Evolutionary conservation across 2,888 invertebrate genomes (phyloP), one percentile per base, ranked within the genome.

Genomic region (Biston stratarius): DNA sequence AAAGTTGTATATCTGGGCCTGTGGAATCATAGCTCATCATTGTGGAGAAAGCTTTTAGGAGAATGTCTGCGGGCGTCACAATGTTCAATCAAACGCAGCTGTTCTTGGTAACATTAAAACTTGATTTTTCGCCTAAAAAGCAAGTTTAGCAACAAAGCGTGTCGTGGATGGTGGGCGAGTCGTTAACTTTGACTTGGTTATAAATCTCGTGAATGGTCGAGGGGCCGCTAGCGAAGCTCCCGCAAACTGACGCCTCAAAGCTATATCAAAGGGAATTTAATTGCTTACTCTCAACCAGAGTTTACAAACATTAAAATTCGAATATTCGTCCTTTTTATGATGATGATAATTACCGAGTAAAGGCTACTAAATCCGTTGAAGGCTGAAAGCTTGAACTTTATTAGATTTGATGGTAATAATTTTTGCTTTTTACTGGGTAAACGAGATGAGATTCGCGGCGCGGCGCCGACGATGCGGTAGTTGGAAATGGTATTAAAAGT

Each of bases 171-270:
- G 85, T 80, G 82, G 85, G 81, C 76, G 79, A 85, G 84, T 86
- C 89, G 85, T 91, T 90, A 90, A 90, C 85, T 88, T 90, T 85
- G 82, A 85, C 85, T 83, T 77, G 77, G 88, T 86, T 87, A 86
- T 92, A 92, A 92, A 92, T 91, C 90, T 90, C 74, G 71, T 79
- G 83, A 89, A 91, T 86, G 81, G 85, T 79, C 79, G 79, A 80
- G 85, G 80, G 81, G 80, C 83, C 77, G 80, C 83, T 83, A 83
- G 74, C 79, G 78, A 78, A 77, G 75, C 79, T 78, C 84, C 83
- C 85, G 83, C 84, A 83, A 84, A 83, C 83, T 79, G 81, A 84
- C 80, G 83, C 85, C 83, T 86, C 83, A 83, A 83, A 86, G 85
- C 80, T 76, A 81, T 85, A 86, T 87, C 84, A 87, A 88, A 89